Evolutionary conservation across 1,140 invertebrate genomes (phyloP), one percentile per base, ranked within the genome.

Genomic region (Pseudomyrmex cubaensis): DNA sequence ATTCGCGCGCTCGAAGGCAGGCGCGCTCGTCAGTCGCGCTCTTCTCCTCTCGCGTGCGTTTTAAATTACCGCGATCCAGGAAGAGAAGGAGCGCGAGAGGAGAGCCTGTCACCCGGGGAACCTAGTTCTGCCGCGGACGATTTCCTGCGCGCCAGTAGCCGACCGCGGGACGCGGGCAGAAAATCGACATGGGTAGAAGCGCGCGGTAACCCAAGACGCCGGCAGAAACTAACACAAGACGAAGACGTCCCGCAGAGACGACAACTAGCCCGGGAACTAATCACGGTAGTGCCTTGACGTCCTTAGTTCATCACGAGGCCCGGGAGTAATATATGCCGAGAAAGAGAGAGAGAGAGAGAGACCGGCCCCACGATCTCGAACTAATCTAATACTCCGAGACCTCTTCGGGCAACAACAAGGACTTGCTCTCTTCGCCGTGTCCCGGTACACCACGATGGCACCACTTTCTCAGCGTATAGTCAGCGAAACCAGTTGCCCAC

Each of bases 231-330:
- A 85, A 84, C 69, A 62, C 35, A 75, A 64, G 85, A 77, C 76
- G 70, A 76, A 73, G 89, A 86, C 87, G 82, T 92, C 92, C 92
- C 91, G 91, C 82, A 54, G 91, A 89, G 91, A 92, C 80, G 88
- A 92, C 89, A 92, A 91, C 89, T 86, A 87, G 86, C 85, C 84
- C 46, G 89, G 73, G 85, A 91, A 90, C 90, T 92, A 90, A 92
- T 90, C 89, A 90, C 84, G 80, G 62, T 72, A 74, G 72, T 82
- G 64, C 78, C 76, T 35, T 78, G 84, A 86, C 82, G 74, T 84
- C 64, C 85, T 87, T 86, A 70, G 89, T 89, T 90, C 86, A 90
- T 90, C 87, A 69, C 85, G 63, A 63, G 57, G 57, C 70, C 52
- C 72, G 59, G 50, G 84, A 80, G 76, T 88, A 77, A 88, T 84